Evolutionary conservation across 2,113 vertebrate species (phyloP).

Genomic region (Cyprinus carpio): DNA sequence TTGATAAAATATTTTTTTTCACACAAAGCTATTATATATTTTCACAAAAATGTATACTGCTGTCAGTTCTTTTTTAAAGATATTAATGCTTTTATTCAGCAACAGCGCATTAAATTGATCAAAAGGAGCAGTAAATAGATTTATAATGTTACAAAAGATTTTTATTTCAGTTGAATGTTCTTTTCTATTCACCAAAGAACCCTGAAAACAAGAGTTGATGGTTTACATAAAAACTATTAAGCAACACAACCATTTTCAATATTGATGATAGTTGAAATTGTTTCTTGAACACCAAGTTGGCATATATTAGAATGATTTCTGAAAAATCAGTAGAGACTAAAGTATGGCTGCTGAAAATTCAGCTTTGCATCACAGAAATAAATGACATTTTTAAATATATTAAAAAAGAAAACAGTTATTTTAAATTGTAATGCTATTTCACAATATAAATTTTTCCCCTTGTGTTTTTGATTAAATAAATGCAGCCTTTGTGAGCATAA

Average conservation of each 20-base stretch:
- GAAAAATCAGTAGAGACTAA: neutral
- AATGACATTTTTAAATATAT: neutral
- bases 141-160: neutral
- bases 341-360: neutral
- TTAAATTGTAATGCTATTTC: neutral
- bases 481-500: neutral
- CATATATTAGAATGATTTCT: slow-evolving; percentile 4
- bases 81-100: too few species aligned
- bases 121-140: neutral
- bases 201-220: neutral
- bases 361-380: neutral
- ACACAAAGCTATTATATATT: neutral
- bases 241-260: neutral
- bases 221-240: neutral
- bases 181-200: neutral
- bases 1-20: neutral
- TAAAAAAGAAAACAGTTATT: neutral
- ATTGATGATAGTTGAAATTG: neutral
- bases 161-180: neutral
- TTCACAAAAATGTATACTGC: neutral
- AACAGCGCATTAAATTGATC: neutral
- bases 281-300: neutral
- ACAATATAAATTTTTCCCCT: neutral
- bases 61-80: too few species aligned
- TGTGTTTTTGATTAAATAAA: neutral